These are phyloP conservation scores for Oncorhynchus nerka DNA, from an alignment of 2,113 vertebrate species.

Conservation along the genomic window DNA sequence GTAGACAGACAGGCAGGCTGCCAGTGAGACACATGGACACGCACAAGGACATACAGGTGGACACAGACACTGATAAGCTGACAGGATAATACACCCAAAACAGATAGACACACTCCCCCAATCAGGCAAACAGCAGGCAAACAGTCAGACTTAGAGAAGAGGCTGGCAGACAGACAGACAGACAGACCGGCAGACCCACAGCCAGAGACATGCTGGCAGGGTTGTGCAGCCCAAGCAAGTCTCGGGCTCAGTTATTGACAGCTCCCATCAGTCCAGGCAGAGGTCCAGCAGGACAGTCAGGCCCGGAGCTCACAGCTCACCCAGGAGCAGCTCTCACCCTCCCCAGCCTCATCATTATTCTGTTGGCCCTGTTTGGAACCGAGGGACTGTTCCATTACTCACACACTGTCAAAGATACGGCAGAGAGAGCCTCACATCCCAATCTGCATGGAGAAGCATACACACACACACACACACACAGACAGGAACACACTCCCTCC, in stretches of 20 bases:
- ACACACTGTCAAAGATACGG: constrained; percentile 54
- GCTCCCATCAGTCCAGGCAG: constrained; percentile 41
- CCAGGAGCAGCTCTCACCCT: constrained; percentile 27
- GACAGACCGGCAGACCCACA: no score
- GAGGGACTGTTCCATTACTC: constrained; percentile 58
- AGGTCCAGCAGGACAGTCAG: constrained; percentile 37
- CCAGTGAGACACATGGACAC: background rate
- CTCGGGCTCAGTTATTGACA: constrained; percentile 26
- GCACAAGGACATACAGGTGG: background rate
- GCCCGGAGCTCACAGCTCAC: constrained; percentile 46
- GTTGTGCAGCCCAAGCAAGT: background rate
- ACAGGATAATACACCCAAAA: background rate
- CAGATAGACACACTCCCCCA: background rate
- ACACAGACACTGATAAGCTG: background rate
- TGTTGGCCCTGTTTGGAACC: constrained; percentile 52
- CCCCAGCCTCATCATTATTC: constrained; percentile 63
- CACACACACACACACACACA: background rate
- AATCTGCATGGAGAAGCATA: constrained; percentile 6
- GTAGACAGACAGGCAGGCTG: background rate
- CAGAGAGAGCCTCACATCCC: constrained; percentile 38
- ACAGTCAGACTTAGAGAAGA: background rate
- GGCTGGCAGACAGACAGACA: background rate
- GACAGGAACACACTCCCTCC: background rate
- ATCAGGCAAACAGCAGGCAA: background rate
- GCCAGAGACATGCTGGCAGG: background rate